Percentiles rank a stretch among this genome's conserved stretches.
These are phyloP conservation scores for Aurelia aurita DNA, from an alignment of 30 jellyfish, hydroid and myxozoan species.

Conservation along the genomic window DNA sequence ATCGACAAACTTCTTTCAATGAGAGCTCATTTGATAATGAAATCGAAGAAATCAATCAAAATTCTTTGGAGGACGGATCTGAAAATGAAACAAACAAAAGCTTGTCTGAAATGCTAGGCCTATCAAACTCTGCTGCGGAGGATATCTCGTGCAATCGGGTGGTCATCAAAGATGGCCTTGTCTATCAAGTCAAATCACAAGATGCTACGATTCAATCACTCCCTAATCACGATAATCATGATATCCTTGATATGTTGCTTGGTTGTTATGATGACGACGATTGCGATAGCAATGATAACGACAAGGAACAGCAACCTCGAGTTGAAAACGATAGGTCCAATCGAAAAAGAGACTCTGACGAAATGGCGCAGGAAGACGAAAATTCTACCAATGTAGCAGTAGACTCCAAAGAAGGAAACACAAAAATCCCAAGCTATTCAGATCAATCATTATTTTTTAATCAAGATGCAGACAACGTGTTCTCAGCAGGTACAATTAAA, in stretches of 20 bases:
- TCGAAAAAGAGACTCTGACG: background rate
- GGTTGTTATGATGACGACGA: background rate
- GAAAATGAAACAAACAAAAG: background rate
- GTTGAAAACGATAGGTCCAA: background rate
- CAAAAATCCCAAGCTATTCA: background rate
- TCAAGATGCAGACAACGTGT: background rate
- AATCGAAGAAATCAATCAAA: background rate
- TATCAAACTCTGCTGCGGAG: background rate
- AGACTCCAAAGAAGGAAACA: background rate
- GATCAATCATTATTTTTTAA: background rate
- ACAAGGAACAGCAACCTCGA: background rate
- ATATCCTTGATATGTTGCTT: background rate
- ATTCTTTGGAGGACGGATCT: background rate
- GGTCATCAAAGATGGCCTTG: background rate
- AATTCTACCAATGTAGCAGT: background rate
- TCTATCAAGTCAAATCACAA: background rate
- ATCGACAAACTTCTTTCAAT: background rate
- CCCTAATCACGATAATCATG: background rate
- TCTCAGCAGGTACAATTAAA: background rate
- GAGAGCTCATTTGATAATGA: background rate
- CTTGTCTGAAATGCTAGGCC: background rate
- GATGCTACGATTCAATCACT: background rate
- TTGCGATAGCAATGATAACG: background rate
- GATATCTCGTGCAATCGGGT: background rate
- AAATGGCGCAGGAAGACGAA: background rate